Evolutionary conservation across 2,797 vertebrate genomes (phyloP).

Genomic region (Lacerta agilis): DNA sequence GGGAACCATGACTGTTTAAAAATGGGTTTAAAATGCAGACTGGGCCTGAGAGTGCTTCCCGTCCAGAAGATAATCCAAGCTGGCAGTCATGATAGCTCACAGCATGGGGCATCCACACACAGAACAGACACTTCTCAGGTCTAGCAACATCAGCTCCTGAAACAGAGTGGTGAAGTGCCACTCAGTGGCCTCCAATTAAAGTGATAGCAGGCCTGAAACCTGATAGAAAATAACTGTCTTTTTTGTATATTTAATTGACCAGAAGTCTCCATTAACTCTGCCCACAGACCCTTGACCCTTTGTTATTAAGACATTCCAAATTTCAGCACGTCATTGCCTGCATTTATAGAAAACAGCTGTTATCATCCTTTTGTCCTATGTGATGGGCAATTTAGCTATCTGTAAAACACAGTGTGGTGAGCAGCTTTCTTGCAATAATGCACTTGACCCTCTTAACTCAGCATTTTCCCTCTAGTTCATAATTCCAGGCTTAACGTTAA

Average conservation of each 20-base stretch:
- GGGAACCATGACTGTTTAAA: too few species aligned
- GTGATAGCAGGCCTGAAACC: slow-evolving; percentile 19
- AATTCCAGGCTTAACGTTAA: slow-evolving; percentile 31
- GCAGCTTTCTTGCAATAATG: slow-evolving; percentile 29
- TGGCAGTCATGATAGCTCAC: neutral
- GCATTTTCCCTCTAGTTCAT: slow-evolving; percentile 22
- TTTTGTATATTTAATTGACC: slow-evolving; percentile 23
- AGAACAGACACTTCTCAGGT: neutral
- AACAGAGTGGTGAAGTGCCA: neutral
- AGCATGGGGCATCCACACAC: neutral
- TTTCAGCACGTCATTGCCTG: slow-evolving; percentile 23
- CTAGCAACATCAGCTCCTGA: neutral
- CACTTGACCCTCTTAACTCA: slow-evolving; percentile 46
- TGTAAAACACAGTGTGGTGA: slow-evolving; percentile 42
- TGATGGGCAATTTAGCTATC: slow-evolving; percentile 31
- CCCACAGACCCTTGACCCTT: slow-evolving; percentile 46
- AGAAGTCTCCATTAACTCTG: slow-evolving; percentile 42
- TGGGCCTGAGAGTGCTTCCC: too few species aligned
- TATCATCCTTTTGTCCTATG: slow-evolving; percentile 34
- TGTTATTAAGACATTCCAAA: slow-evolving; percentile 39
- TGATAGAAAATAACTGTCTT: neutral
- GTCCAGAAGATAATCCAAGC: neutral
- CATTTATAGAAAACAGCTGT: slow-evolving; percentile 40
- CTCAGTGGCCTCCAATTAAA: slow-evolving; percentile 10
- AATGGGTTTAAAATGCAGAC: too few species aligned